Conservation (phyloP, 2,888 invertebrate genomes). For the Rotaria macrura region DNA sequence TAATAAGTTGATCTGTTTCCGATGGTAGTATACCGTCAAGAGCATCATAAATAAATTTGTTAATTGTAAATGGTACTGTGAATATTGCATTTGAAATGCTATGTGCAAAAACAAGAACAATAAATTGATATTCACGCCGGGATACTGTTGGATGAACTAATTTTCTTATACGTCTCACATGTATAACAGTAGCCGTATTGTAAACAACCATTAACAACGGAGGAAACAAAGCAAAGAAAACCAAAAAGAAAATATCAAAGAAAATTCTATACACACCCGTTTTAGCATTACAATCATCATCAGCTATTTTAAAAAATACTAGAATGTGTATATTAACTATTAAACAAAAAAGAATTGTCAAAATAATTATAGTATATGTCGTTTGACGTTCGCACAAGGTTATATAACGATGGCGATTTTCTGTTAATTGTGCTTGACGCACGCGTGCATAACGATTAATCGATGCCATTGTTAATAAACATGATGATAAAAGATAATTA, state of each 20-base stretch:
- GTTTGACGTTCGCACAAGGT: neutral
- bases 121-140: neutral
- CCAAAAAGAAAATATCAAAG: neutral
- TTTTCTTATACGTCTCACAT: neutral
- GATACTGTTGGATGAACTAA: neutral
- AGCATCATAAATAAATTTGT: neutral
- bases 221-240: neutral
- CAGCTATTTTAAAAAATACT: neutral
- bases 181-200: neutral
- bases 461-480: slow-evolving; percentile 7
- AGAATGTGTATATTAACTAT: neutral
- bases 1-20: neutral
- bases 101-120: neutral
- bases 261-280: neutral
- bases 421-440: neutral
- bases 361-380: neutral
- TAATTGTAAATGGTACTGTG: neutral
- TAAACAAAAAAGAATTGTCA: neutral
- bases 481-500: neutral
- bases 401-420: neutral
- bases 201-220: neutral
- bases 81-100: neutral
- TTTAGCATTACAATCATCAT: neutral
- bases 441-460: neutral
- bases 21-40: neutral